Evolutionary conservation across 2,888 invertebrate species (phyloP).

Genomic region (Rhagonycha fulva): DNA sequence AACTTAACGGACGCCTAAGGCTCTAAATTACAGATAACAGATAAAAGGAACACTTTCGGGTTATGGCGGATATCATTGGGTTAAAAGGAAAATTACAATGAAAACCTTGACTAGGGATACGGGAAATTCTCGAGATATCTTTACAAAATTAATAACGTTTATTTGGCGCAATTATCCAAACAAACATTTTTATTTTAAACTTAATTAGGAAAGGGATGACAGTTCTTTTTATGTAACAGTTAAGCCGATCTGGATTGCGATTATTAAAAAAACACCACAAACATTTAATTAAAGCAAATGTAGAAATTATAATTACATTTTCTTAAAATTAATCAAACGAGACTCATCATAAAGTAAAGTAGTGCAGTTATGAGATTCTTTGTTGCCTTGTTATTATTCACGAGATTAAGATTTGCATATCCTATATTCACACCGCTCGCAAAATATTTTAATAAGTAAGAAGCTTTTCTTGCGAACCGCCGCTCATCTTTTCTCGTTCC

Average conservation of each 20-base stretch:
- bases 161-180: neutral
- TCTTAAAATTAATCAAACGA: constrained; percentile 13
- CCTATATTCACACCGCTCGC: constrained; percentile 31
- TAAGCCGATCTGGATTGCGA: neutral
- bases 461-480: constrained; percentile 26
- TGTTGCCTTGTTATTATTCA: constrained; percentile 33
- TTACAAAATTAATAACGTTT: constrained; percentile 1
- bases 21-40: constrained; percentile 46
- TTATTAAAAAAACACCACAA: neutral
- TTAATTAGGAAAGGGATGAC: neutral
- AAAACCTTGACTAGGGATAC: constrained; percentile 5
- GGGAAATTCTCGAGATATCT: neutral
- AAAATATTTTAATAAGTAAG: constrained; percentile 35
- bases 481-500: constrained; percentile 15
- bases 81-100: constrained; percentile 31
- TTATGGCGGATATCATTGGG: constrained; percentile 38
- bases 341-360: constrained; percentile 24
- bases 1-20: constrained; percentile 41
- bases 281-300: constrained; percentile 1
- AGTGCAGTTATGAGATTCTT: constrained; percentile 30
- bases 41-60: constrained; percentile 42
- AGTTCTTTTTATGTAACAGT: neutral
- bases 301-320: constrained; percentile 3
- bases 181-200: neutral
- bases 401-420: constrained; percentile 36